Conservation (phyloP, 2,113 vertebrate genomes). For the Daphoenositta chrysoptera region DNA sequence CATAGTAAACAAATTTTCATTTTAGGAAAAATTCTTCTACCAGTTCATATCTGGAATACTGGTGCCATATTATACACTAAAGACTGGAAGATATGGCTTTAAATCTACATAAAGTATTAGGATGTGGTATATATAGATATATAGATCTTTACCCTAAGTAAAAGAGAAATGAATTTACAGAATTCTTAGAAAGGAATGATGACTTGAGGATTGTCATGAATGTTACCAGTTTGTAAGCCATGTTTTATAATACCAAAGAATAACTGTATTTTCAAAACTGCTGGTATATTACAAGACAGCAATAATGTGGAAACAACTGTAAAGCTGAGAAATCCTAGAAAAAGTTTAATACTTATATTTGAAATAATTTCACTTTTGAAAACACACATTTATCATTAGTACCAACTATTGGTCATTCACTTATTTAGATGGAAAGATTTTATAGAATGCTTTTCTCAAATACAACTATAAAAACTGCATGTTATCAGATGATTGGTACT, state of each 20-base stretch:
- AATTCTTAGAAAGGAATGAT: constrained; percentile 40
- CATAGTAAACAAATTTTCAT: constrained; percentile 40
- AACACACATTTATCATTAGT: constrained; percentile 8
- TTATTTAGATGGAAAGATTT: background rate
- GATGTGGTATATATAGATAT: background rate
- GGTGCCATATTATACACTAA: constrained; percentile 41
- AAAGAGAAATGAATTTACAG: constrained; percentile 55
- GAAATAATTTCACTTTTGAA: constrained; percentile 20
- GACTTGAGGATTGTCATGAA: constrained; percentile 37
- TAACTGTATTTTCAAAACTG: constrained; percentile 37
- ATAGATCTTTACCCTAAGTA: background rate
- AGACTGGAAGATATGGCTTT: constrained; percentile 75
- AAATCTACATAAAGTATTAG: constrained; percentile 40
- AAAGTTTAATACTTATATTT: constrained; percentile 4
- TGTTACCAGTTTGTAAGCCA: constrained; percentile 24
- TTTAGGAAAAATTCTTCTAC: constrained; percentile 24
- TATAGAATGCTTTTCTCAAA: constrained; percentile 27
- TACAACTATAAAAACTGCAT: background rate
- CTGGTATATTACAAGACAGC: constrained; percentile 42
- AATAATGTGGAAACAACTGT: constrained; percentile 27
- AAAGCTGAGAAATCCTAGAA: constrained; percentile 47
- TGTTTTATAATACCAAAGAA: background rate
- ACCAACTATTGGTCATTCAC: constrained; percentile 28
- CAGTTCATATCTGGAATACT: constrained; percentile 33
- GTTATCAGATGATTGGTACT: constrained; percentile 1